phyloP scores from a whole-genome alignment of 2,888 invertebrate genomes.

The Psylliodes chrysocephalus region DNA sequence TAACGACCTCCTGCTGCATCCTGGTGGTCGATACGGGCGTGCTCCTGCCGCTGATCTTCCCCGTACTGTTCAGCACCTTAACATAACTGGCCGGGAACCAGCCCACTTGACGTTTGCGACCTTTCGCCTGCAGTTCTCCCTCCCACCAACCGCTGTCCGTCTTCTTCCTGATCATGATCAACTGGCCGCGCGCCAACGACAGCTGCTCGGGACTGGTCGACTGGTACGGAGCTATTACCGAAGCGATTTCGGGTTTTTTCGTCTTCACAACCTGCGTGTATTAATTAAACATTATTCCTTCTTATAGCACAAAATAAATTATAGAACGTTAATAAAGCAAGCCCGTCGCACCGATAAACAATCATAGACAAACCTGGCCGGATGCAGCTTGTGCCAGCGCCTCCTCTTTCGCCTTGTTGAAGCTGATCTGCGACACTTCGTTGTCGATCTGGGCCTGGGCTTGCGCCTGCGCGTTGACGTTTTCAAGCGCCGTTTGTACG shows the following conservation, averaged over 20 bases:
- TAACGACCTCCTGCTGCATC: conserved; percentile 68
- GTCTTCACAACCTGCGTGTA: conserved; percentile 69
- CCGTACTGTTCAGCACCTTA: conserved; percentile 78
- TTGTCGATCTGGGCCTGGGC: conserved; percentile 57
- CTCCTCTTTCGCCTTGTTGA: conserved; percentile 64
- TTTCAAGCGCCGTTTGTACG: conserved; percentile 51
- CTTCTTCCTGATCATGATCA: conserved; percentile 96
- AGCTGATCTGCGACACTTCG: conserved; percentile 65
- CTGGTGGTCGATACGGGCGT: conserved; percentile 78
- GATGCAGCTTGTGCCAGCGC: conserved; percentile 63
- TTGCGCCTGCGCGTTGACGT: conserved; percentile 50
- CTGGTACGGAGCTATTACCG: conserved; percentile 92
- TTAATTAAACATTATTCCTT: conserved; percentile 21
- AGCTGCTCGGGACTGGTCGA: conserved; percentile 93
- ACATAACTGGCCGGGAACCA: conserved; percentile 99
- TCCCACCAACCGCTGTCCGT: conserved; percentile 99
- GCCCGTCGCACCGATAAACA: too few species aligned
- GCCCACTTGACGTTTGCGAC: conserved; percentile 91
- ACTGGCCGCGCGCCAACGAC: conserved; percentile 87
- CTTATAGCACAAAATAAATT: too few species aligned
- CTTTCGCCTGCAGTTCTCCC: conserved; percentile 94
- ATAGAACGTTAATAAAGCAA: too few species aligned
- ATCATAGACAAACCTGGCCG: conserved; percentile 54
- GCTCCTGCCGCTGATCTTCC: conserved; percentile 76
- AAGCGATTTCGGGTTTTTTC: conserved; percentile 91